Conservation (phyloP, 1,140 invertebrate genomes). For the Leptinotarsa undecemlineata region DNA sequence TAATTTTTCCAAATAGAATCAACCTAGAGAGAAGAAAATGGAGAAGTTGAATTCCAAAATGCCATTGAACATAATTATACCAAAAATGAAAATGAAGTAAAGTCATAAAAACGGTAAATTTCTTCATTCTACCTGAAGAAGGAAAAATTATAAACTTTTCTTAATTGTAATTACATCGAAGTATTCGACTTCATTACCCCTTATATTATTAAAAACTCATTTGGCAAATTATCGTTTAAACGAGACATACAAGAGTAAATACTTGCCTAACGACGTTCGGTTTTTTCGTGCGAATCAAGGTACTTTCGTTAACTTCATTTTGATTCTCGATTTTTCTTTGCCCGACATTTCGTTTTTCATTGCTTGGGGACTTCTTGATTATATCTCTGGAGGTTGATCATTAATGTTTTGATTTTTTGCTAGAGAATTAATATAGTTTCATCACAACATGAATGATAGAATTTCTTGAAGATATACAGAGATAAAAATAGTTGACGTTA, state of each 20-base stretch:
- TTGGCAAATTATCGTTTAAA: slow-evolving; percentile 17
- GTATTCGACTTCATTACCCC: slow-evolving; percentile 15
- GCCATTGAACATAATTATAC: too few species aligned
- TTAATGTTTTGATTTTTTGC: background rate
- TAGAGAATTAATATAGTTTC: background rate
- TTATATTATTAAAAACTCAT: background rate
- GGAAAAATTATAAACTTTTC: background rate
- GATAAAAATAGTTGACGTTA: background rate
- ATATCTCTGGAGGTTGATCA: background rate
- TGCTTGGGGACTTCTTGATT: background rate
- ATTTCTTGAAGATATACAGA: background rate
- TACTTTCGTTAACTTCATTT: slow-evolving; percentile 5
- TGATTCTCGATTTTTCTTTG: background rate
- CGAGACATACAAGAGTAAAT: slow-evolving; percentile 10
- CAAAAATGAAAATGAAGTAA: too few species aligned
- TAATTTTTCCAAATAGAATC: too few species aligned
- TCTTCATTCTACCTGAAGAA: background rate
- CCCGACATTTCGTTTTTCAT: background rate
- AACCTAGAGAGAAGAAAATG: too few species aligned
- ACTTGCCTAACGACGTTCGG: background rate
- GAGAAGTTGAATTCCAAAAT: too few species aligned
- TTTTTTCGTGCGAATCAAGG: slow-evolving; percentile 1
- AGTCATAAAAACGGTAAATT: too few species aligned
- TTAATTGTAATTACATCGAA: background rate
- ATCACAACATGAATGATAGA: background rate